Percentiles rank a stretch among this genome's conserved stretches.
Evolutionary conservation across 2,797 vertebrate genomes (phyloP).

Genomic region (Neomorphus geoffroyi): DNA sequence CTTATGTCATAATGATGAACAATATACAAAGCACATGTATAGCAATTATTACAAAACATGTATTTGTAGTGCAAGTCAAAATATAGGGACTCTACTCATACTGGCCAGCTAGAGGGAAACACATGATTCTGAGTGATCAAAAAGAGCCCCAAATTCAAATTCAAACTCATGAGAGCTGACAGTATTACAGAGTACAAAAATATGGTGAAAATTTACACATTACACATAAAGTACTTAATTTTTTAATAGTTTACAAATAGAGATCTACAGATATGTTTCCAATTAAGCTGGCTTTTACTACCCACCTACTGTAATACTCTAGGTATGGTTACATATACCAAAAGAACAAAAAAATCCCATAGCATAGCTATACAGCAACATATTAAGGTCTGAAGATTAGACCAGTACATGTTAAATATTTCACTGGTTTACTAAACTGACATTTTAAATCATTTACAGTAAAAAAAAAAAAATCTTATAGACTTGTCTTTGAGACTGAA

Average conservation of each 20-base stretch:
- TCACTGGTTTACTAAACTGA: constrained; percentile 77
- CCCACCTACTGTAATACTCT: constrained; percentile 78
- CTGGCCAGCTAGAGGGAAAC: constrained; percentile 80
- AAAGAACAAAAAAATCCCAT: constrained; percentile 71
- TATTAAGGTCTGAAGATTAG: constrained; percentile 75
- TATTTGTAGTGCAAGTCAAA: constrained; percentile 83
- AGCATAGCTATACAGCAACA: constrained; percentile 76
- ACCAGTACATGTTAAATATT: constrained; percentile 76
- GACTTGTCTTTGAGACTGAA: constrained; percentile 78
- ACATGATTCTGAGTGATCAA: constrained; percentile 72
- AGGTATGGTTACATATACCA: constrained; percentile 76
- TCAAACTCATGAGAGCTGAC: constrained; percentile 76
- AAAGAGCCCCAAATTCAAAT: constrained; percentile 77
- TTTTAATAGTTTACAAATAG: constrained; percentile 79
- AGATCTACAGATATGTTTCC: constrained; percentile 81
- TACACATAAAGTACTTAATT: constrained; percentile 77
- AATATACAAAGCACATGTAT: constrained; percentile 73
- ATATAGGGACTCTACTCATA: constrained; percentile 77
- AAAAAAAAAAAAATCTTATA: constrained; percentile 75
- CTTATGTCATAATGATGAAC: constrained; percentile 76
- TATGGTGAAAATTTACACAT: constrained; percentile 81
- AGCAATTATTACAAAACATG: constrained; percentile 77
- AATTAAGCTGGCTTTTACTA: constrained; percentile 79
- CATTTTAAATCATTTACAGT: constrained; percentile 76
- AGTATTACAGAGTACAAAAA: constrained; percentile 80